These are phyloP conservation scores for Amphibalanus amphitrite DNA, from an alignment of 1,140 invertebrate species.

Conservation along the genomic window DNA sequence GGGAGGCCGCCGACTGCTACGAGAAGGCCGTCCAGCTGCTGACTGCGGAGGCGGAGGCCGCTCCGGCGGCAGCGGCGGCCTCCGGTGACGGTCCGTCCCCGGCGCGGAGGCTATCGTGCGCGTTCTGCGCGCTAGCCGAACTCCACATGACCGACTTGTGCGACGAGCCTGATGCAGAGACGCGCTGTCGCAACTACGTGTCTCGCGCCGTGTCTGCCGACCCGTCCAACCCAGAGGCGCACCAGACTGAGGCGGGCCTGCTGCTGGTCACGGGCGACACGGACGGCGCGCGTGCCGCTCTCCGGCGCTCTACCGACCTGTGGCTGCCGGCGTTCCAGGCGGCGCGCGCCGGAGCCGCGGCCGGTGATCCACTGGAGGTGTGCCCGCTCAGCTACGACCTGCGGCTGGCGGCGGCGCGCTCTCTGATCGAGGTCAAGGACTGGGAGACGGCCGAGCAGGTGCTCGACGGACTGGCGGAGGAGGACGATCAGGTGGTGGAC, in stretches of 20 bases:
- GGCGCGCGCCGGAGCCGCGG: conserved; percentile 12
- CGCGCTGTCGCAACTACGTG: conserved; percentile 10
- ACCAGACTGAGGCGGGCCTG: conserved; percentile 16
- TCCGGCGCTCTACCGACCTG: conserved; percentile 12
- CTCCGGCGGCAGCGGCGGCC: conserved; percentile 19
- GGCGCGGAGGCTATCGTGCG: conserved; percentile 25
- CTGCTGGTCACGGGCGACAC: conserved; percentile 14
- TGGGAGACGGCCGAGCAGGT: conserved; percentile 15
- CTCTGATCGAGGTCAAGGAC: conserved; percentile 16
- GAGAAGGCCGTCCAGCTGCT: conserved; percentile 28
- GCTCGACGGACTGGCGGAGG: conserved; percentile 22
- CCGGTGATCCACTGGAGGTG: conserved; percentile 17
- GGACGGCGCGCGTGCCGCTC: conserved; percentile 13
- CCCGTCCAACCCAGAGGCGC: conserved; percentile 16
- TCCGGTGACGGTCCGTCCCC: conserved; percentile 9
- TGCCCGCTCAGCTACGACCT: conserved; percentile 15
- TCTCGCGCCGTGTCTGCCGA: conserved; percentile 12
- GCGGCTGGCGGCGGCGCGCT: conserved; percentile 13
- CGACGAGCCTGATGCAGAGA: conserved; percentile 17
- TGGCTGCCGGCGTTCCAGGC: conserved; percentile 16
- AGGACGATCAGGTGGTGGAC: conserved; percentile 22
- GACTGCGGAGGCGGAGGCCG: conserved; percentile 21
- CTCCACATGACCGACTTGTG: conserved; percentile 31
- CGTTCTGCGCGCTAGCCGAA: conserved; percentile 29
- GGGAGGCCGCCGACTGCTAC: conserved; percentile 26